A percentile compares a stretch with the other conserved stretches of the same genome.
Conservation (phyloP, 2,113 vertebrate genomes). For the Emydocephalus ijimae region DNA sequence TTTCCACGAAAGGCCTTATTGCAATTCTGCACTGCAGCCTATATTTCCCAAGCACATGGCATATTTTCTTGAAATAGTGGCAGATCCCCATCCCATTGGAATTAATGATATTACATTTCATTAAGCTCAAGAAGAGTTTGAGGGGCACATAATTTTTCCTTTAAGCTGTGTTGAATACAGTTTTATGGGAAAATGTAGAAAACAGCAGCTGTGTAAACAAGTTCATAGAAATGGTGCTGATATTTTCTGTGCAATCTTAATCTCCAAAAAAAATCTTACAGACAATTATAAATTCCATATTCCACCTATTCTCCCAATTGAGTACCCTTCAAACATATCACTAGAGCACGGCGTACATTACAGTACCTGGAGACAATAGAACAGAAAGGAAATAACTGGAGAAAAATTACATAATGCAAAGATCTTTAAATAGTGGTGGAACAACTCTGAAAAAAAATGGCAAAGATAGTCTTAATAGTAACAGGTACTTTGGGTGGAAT, state of each 20-base stretch:
- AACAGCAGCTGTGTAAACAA: background rate
- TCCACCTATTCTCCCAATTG: background rate
- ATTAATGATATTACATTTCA: background rate
- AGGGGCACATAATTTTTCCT: background rate
- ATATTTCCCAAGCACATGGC: background rate
- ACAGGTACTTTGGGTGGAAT: background rate
- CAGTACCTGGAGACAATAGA: background rate
- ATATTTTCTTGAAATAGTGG: background rate
- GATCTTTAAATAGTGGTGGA: background rate
- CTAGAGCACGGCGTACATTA: background rate
- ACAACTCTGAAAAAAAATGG: background rate
- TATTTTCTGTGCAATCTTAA: background rate
- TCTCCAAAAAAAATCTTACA: background rate
- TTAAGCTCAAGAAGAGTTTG: background rate
- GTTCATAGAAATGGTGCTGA: background rate
- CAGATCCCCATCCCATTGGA: background rate
- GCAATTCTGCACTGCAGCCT: background rate
- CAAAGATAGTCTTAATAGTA: background rate
- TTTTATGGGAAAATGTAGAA: background rate
- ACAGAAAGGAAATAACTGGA: background rate
- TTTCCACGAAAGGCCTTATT: constrained; percentile 15
- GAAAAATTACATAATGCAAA: background rate
- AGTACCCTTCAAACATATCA: background rate
- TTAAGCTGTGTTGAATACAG: background rate
- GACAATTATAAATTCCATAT: background rate